These are phyloP conservation scores for Sebastes taczanowskii DNA, from an alignment of 2,797 vertebrate species.

Conservation along the genomic window DNA sequence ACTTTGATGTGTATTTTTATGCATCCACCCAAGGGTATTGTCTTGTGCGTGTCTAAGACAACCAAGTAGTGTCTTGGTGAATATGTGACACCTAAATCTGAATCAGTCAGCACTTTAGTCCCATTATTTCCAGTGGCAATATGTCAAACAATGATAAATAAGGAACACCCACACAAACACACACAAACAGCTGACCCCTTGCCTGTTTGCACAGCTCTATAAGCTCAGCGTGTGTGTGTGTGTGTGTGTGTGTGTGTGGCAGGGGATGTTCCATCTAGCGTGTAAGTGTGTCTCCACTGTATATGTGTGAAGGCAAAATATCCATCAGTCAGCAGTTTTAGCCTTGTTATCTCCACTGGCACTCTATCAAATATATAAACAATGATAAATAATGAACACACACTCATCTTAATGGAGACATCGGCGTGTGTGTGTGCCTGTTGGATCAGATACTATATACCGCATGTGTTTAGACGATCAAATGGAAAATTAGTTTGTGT, in stretches of 20 bases:
- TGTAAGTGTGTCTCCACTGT: conserved; percentile 16
- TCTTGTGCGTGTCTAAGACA: conserved; percentile 20
- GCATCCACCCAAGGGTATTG: conserved; percentile 15
- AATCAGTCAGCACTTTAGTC: conserved; percentile 71
- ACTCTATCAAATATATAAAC: conserved; percentile 62
- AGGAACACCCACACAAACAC: conserved; percentile 22
- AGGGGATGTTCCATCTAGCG: background rate
- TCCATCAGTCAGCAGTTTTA: conserved; percentile 66
- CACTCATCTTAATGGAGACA: conserved; percentile 38
- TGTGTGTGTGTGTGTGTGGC: background rate
- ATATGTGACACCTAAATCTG: conserved; percentile 60
- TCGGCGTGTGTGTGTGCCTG: background rate
- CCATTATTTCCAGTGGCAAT: conserved; percentile 61
- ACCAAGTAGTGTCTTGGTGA: conserved; percentile 15
- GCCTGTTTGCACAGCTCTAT: conserved; percentile 17
- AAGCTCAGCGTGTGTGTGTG: background rate
- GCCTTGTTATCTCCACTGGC: conserved; percentile 62
- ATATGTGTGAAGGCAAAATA: conserved; percentile 43
- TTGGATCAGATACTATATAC: background rate
- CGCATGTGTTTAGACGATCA: background rate
- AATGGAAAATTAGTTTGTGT: conserved; percentile 13
- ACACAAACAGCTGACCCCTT: conserved; percentile 19
- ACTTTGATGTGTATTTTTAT: conserved; percentile 57
- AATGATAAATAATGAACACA: conserved; percentile 68
- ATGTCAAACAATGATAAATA: conserved; percentile 56